Conservation (phyloP, 2,888 invertebrate species). For the Hesperia comma region DNA sequence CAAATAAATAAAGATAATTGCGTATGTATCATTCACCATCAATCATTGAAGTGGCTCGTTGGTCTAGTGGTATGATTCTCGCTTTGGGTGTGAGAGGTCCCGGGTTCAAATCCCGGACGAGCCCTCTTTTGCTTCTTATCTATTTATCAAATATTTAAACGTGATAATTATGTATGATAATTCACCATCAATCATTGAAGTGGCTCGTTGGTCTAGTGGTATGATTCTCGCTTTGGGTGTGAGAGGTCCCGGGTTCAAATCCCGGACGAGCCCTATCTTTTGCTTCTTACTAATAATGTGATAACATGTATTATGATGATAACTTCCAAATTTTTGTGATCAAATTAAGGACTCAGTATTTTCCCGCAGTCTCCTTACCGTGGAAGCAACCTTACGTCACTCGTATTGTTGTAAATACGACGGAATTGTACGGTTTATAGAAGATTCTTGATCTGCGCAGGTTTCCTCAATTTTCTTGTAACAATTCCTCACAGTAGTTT, state of each 20-base stretch:
- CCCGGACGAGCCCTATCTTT: constrained; percentile 79
- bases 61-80: constrained; percentile 4
- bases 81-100: constrained; percentile 82
- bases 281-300: too few species aligned
- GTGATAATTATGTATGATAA: neutral
- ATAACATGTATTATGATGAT: too few species aligned
- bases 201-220: constrained; percentile 85
- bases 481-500: too few species aligned
- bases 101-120: constrained; percentile 85
- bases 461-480: constrained; percentile 1
- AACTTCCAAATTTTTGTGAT: too few species aligned
- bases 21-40: neutral
- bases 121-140: constrained; percentile 54
- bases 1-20: neutral
- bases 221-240: constrained; percentile 85
- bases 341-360: neutral
- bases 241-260: constrained; percentile 85
- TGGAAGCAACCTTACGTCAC: constrained; percentile 24
- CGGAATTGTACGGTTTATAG: constrained; percentile 60
- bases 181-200: neutral
- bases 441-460: constrained; percentile 61
- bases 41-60: neutral
- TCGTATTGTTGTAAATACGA: constrained; percentile 58
- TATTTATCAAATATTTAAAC: neutral
- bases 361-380: neutral